These are phyloP conservation scores for Falco columbarius DNA, from an alignment of 2,797 vertebrate species.

Conservation along the genomic window DNA sequence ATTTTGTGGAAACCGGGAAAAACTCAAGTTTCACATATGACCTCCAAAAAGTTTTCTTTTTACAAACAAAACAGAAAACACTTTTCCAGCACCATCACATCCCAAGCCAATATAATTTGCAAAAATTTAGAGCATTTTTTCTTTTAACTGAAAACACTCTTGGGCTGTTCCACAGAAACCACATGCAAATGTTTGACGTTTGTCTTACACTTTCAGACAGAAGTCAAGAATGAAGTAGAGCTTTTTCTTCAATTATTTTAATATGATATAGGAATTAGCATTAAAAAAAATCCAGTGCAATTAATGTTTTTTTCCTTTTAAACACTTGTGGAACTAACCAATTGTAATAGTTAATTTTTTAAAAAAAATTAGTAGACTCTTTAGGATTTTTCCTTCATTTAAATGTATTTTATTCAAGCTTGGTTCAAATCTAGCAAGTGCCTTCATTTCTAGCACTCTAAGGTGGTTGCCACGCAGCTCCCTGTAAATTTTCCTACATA, in stretches of 20 bases:
- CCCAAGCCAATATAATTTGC: background rate
- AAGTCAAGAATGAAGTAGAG: background rate
- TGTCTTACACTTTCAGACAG: background rate
- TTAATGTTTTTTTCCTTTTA: background rate
- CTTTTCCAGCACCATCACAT: background rate
- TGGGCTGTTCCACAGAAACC: slow-evolving; percentile 3
- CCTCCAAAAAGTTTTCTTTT: background rate
- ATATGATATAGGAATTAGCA: background rate
- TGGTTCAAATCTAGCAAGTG: background rate
- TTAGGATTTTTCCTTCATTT: background rate
- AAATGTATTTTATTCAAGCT: background rate
- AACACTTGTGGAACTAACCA: background rate
- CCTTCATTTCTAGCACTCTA: background rate
- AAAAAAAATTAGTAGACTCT: background rate
- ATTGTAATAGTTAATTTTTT: background rate
- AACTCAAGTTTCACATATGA: background rate
- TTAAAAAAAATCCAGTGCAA: background rate
- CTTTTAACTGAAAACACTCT: slow-evolving; percentile 36
- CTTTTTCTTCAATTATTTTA: background rate
- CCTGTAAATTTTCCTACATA: background rate
- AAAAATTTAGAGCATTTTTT: background rate
- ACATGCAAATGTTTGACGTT: slow-evolving; percentile 9
- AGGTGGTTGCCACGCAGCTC: background rate
- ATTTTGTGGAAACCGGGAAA: slow-evolving; percentile 26
- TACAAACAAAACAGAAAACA: background rate